phyloP scores from a whole-genome alignment of 1,140 invertebrate genomes.

The Diachasmimorpha longicaudata region DNA sequence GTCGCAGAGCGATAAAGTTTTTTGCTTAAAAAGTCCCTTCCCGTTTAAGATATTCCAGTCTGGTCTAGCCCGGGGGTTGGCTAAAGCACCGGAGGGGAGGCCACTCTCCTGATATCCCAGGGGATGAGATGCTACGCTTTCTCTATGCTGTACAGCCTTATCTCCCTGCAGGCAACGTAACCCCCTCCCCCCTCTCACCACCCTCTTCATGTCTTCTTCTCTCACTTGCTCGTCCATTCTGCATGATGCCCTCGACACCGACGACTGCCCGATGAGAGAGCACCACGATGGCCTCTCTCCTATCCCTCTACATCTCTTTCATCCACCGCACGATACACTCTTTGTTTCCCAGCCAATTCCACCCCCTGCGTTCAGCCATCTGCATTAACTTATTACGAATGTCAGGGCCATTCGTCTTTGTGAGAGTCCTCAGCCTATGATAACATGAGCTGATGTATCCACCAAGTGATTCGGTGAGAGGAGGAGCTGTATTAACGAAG shows the following conservation, averaged over 20 bases:
- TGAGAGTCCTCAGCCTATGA: background rate
- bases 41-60: conserved; percentile 57
- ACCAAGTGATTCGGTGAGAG: background rate
- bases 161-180: conserved; percentile 42
- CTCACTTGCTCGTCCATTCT: background rate
- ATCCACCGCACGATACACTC: background rate
- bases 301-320: background rate
- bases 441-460: background rate
- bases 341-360: background rate
- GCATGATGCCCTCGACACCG: background rate
- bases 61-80: conserved; percentile 46
- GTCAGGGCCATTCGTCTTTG: background rate
- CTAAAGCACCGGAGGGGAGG: conserved; percentile 41
- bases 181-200: no score
- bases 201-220: conserved; percentile 2
- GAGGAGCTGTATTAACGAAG: background rate
- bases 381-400: conserved; percentile 3
- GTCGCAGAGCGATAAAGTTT: conserved; percentile 26
- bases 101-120: conserved; percentile 54
- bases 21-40: conserved; percentile 50
- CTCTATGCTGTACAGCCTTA: conserved; percentile 46
- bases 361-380: background rate
- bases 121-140: conserved; percentile 47
- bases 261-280: background rate
- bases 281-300: background rate